Conservation (phyloP, 53 echinoderm and acorn worm genomes). For the Holothuria scabra region DNA sequence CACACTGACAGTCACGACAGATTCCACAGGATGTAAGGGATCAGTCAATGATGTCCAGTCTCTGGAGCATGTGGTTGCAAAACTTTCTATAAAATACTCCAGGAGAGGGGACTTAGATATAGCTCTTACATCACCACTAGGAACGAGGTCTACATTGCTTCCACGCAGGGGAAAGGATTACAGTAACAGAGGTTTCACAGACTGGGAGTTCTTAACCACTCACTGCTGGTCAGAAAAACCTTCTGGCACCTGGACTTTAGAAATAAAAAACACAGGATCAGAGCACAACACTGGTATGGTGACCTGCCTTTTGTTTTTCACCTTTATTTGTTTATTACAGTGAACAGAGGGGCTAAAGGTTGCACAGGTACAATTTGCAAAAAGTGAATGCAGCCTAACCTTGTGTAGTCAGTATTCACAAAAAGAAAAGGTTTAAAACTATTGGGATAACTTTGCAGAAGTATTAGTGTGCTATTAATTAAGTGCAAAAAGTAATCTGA, state of each 20-base stretch:
- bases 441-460: too few relatives aligned
- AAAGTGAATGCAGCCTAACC: not conserved
- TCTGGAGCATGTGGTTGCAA: constrained; percentile 88
- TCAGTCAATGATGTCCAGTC: constrained; percentile 35
- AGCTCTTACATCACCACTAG: constrained; percentile 73
- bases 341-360: not conserved
- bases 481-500: too few relatives aligned
- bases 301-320: too few relatives aligned
- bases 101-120: constrained; percentile 73
- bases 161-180: constrained; percentile 53
- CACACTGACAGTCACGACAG: not conserved
- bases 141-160: constrained; percentile 75
- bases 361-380: not conserved
- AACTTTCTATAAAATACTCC: constrained; percentile 48
- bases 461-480: too few relatives aligned
- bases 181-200: constrained; percentile 46
- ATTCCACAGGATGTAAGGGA: not conserved
- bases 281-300: not conserved
- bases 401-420: too few relatives aligned
- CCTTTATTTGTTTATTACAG: too few relatives aligned
- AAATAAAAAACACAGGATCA: constrained; percentile 50
- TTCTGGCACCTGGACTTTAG: constrained; percentile 76
- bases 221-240: constrained; percentile 95
- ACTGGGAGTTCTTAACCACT: constrained; percentile 91
- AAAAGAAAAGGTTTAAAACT: too few relatives aligned